A percentile compares a stretch with the other conserved stretches of the same genome.
phyloP scores from a whole-genome alignment of 2,113 vertebrate genomes.

The Ptilonorhynchus violaceus region DNA sequence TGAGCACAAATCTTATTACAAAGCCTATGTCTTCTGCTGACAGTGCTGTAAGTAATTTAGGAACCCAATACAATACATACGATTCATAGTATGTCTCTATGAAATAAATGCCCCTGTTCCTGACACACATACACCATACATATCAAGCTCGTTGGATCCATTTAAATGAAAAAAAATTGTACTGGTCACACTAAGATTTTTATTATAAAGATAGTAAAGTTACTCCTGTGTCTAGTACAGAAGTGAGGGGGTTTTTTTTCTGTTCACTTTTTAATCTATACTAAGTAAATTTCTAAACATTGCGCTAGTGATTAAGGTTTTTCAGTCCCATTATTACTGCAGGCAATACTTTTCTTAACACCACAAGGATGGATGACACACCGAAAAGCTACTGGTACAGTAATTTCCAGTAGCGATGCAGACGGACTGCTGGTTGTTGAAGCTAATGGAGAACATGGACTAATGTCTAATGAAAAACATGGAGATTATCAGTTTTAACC shows the following conservation, averaged over 20 bases:
- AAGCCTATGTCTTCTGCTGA: not conserved
- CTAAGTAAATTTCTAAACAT: not conserved
- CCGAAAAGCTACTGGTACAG: not conserved
- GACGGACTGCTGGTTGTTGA: not conserved
- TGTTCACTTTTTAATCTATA: not conserved
- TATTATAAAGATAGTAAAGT: not conserved
- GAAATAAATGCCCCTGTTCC: not conserved
- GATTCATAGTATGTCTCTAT: not conserved
- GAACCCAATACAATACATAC: constrained; percentile 15
- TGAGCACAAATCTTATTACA: not conserved
- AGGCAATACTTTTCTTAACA: not conserved
- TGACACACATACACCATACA: not conserved
- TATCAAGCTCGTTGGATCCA: not conserved
- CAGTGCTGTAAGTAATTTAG: constrained; percentile 9
- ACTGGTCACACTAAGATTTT: not conserved
- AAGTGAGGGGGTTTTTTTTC: not conserved
- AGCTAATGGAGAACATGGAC: not conserved
- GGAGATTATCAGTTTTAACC: not conserved
- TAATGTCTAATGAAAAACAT: not conserved
- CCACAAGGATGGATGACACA: not conserved
- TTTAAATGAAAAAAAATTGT: not conserved
- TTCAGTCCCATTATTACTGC: not conserved
- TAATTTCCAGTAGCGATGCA: not conserved
- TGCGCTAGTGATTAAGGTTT: not conserved
- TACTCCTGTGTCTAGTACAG: not conserved